Evolutionary conservation across 2,888 invertebrate genomes (phyloP).

Genomic region (Taphrorychus bicolor): DNA sequence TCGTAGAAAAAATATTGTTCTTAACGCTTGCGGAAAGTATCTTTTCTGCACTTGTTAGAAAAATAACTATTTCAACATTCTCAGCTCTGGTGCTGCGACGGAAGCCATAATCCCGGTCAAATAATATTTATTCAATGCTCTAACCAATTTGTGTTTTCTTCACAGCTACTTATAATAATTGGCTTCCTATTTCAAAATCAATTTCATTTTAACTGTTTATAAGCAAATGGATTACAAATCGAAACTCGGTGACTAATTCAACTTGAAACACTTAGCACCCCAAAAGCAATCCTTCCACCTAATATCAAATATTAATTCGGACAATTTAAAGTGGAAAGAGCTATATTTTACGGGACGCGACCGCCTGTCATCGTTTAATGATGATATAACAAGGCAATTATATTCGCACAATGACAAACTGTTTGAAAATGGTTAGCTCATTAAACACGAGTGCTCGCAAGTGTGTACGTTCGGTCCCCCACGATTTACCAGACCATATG

Average conservation of each 20-base stretch:
- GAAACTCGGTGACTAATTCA: background rate
- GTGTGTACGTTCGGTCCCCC: slow-evolving; percentile 34
- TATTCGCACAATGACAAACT: slow-evolving; percentile 54
- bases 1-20: no score
- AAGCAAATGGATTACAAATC: background rate
- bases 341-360: slow-evolving; percentile 40
- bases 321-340: slow-evolving; percentile 37
- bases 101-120: no score
- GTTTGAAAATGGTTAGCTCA: slow-evolving; percentile 54
- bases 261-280: background rate
- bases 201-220: background rate
- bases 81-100: no score
- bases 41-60: no score
- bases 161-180: background rate
- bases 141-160: background rate
- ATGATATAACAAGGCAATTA: slow-evolving; percentile 54
- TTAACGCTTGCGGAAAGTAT: no score
- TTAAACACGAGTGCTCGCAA: slow-evolving; percentile 47
- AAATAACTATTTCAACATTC: no score
- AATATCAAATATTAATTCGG: slow-evolving; percentile 32
- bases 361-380: slow-evolving; percentile 50
- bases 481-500: slow-evolving; percentile 35
- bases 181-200: background rate
- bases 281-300: slow-evolving; percentile 15
- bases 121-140: background rate